Conservation (phyloP, 2,888 invertebrate genomes). For the Cosmia trapezina region DNA sequence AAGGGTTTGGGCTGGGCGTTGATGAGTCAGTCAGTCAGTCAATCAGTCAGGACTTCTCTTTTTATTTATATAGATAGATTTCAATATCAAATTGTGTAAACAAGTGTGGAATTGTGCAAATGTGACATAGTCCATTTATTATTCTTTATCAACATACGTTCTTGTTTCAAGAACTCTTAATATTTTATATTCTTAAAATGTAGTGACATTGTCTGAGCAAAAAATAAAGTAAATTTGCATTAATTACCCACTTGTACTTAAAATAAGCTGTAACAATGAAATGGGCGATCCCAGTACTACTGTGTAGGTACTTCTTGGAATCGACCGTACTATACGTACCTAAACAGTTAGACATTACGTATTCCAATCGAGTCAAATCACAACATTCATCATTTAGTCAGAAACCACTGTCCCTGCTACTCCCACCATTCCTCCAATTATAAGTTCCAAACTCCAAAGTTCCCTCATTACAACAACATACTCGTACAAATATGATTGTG, state of each 20-base stretch:
- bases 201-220: not conserved
- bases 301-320: not conserved
- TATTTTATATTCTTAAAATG: not conserved
- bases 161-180: too few species aligned
- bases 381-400: slow-evolving; percentile 12
- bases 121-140: not conserved
- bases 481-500: slow-evolving; percentile 21
- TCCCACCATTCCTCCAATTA: slow-evolving; percentile 26
- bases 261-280: not conserved
- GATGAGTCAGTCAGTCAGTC: too few species aligned
- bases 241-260: not conserved
- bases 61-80: too few species aligned
- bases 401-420: slow-evolving; percentile 9
- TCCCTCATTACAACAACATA: slow-evolving; percentile 16
- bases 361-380: slow-evolving; percentile 9
- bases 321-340: not conserved
- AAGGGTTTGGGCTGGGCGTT: too few species aligned
- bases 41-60: too few species aligned
- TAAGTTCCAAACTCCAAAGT: slow-evolving; percentile 17
- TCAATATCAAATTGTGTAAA: not conserved
- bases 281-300: not conserved
- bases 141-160: too few species aligned
- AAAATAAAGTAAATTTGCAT: not conserved
- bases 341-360: not conserved
- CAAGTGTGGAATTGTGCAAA: not conserved